Conservation (phyloP, 2,113 vertebrate species). For the Vireo altiloquus region DNA sequence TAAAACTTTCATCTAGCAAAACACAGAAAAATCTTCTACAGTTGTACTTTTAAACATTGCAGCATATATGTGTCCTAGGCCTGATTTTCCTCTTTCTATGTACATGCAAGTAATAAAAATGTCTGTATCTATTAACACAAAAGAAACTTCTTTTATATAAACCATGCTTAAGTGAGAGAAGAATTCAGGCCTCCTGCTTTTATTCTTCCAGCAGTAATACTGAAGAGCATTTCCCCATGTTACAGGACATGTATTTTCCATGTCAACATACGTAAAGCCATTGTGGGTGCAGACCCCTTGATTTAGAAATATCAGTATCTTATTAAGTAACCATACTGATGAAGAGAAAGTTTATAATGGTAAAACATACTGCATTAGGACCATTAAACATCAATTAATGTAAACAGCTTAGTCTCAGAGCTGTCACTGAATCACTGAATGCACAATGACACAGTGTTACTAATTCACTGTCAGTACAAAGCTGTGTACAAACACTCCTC, state of each 20-base stretch:
- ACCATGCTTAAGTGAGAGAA: background rate
- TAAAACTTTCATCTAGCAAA: background rate
- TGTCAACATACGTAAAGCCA: background rate
- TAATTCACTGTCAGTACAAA: slow-evolving; percentile 56
- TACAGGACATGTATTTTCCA: background rate
- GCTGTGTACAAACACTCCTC: slow-evolving; percentile 54
- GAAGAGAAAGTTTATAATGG: slow-evolving; percentile 45
- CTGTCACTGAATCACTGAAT: slow-evolving; percentile 48
- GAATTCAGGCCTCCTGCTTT: background rate
- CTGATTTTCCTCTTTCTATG: background rate
- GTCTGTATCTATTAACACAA: background rate
- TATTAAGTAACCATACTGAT: slow-evolving; percentile 1
- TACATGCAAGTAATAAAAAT: background rate
- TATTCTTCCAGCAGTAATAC: background rate
- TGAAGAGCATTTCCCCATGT: background rate
- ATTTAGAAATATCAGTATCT: slow-evolving; percentile 21
- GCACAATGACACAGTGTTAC: slow-evolving; percentile 52
- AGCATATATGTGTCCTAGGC: background rate
- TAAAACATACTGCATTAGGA: slow-evolving; percentile 49
- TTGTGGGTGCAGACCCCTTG: background rate
- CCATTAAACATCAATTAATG: slow-evolving; percentile 61
- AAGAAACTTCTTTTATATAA: background rate
- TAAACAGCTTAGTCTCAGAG: slow-evolving; percentile 53
- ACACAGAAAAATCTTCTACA: background rate
- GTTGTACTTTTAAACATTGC: background rate